Conservation (phyloP, 2,113 vertebrate genomes). For the Scopus umbretta region DNA sequence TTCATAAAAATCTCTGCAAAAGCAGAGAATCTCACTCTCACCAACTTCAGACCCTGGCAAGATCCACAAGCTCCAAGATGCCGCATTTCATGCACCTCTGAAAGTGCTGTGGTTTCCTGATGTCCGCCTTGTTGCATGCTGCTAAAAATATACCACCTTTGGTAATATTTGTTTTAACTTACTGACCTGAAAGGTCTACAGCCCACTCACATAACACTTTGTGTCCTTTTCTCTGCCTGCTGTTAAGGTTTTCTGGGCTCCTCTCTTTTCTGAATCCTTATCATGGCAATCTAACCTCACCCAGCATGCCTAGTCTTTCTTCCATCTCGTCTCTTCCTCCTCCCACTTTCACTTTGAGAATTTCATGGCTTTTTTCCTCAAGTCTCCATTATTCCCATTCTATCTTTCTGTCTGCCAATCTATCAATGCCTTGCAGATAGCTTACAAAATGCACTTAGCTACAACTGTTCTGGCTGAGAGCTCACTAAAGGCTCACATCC, state of each 20-base stretch:
- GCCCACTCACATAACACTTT: accelerated
- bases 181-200: not conserved
- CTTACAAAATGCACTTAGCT: not conserved
- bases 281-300: not conserved
- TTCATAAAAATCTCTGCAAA: not conserved
- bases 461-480: not conserved
- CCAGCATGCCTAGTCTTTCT: not conserved
- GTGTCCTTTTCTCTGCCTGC: not conserved
- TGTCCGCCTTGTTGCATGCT: not conserved
- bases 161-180: not conserved
- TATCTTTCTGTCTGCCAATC: not conserved
- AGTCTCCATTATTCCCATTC: not conserved
- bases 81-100: not conserved
- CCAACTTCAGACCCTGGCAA: not conserved
- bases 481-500: not conserved
- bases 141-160: not conserved
- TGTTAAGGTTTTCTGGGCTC: not conserved
- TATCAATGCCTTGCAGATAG: not conserved
- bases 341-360: not conserved
- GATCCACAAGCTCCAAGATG: not conserved
- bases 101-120: not conserved
- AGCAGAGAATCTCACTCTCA: not conserved
- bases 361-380: not conserved
- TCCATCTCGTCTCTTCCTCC: not conserved
- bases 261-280: not conserved